These are phyloP conservation scores for Araneus ventricosus DNA, from an alignment of 1,140 invertebrate genomes.

Conservation along the genomic window DNA sequence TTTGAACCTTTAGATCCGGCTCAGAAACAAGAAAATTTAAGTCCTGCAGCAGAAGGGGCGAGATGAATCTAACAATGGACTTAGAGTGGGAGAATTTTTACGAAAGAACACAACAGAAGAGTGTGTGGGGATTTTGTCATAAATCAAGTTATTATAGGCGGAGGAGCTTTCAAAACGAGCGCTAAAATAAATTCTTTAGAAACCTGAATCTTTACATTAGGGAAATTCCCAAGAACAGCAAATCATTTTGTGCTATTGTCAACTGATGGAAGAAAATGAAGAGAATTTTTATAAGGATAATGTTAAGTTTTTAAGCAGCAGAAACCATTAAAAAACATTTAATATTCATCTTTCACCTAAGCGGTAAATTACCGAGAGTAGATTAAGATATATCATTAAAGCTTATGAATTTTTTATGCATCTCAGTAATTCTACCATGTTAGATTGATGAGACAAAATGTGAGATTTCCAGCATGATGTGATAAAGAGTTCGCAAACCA, in stretches of 20 bases:
- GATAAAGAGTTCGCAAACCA: too few species aligned
- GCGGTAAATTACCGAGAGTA: too few species aligned
- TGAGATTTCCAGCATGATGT: too few species aligned
- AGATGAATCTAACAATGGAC: not conserved
- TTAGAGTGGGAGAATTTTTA: not conserved
- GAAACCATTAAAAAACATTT: too few species aligned
- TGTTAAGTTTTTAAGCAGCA: too few species aligned
- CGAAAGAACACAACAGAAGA: not conserved
- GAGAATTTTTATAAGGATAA: too few species aligned
- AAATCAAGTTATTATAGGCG: not conserved
- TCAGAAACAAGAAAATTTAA: not conserved
- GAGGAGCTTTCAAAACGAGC: not conserved
- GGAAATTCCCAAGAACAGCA: not conserved
- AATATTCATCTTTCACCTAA: too few species aligned
- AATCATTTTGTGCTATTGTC: not conserved
- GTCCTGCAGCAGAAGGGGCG: not conserved
- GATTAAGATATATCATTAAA: too few species aligned
- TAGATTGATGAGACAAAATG: too few species aligned
- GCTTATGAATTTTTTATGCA: too few species aligned
- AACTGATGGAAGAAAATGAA: too few species aligned
- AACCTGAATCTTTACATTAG: not conserved
- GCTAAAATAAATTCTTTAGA: not conserved
- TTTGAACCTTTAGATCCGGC: not conserved
- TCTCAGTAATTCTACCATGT: too few species aligned
- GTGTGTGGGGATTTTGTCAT: not conserved